Conservation (phyloP, 1,140 invertebrate genomes). For the Pseudomyrmex concolor region DNA sequence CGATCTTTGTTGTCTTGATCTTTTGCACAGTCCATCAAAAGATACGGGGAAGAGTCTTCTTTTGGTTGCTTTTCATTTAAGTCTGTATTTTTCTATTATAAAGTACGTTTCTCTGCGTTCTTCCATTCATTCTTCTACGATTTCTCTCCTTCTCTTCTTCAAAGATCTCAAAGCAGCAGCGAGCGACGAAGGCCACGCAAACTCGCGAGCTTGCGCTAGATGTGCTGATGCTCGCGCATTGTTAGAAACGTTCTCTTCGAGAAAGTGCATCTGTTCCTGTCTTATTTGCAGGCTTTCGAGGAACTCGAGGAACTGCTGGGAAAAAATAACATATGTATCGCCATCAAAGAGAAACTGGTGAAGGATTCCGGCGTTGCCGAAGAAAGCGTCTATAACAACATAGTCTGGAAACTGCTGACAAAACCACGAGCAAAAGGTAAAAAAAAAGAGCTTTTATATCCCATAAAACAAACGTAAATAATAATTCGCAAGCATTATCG, state of each 20-base stretch:
- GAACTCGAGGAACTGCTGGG: constrained; percentile 94
- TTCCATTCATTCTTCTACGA: constrained; percentile 27
- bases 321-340: constrained; percentile 95
- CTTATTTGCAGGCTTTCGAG: constrained; percentile 93
- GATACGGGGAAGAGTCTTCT: neutral
- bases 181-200: constrained; percentile 11
- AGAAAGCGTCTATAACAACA: constrained; percentile 94
- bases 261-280: constrained; percentile 33
- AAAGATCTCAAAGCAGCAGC: constrained; percentile 41
- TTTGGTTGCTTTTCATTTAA: constrained; percentile 27
- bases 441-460: constrained; percentile 61
- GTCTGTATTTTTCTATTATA: constrained; percentile 52
- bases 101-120: neutral
- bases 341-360: constrained; percentile 96
- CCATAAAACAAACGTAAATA: neutral
- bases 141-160: constrained; percentile 9
- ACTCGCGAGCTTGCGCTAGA: constrained; percentile 12
- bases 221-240: neutral
- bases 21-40: neutral
- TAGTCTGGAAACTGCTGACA: constrained; percentile 92
- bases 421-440: constrained; percentile 95
- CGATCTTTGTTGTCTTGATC: neutral
- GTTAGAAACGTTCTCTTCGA: constrained; percentile 8
- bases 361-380: constrained; percentile 97
- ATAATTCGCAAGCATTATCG: neutral